Evolutionary conservation across 2,888 invertebrate genomes (phyloP).

Genomic region (Tetragonisca angustula): DNA sequence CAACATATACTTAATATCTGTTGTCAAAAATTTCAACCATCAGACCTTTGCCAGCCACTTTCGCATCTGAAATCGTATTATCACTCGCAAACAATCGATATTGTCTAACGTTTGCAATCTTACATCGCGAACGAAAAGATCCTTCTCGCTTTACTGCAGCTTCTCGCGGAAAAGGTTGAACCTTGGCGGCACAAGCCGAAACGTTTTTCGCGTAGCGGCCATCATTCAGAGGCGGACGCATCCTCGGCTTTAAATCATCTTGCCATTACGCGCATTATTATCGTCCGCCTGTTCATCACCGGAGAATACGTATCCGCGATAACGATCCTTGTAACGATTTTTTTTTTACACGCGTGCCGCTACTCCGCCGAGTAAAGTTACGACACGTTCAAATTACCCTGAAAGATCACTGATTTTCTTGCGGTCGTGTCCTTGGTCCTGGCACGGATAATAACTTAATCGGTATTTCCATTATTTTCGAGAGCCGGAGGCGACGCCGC

Average conservation of each 20-base stretch:
- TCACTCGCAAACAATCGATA: neutral
- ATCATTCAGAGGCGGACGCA: neutral
- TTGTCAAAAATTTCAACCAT: too few species aligned
- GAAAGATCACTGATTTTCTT: constrained; percentile 67
- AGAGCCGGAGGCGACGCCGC: constrained; percentile 62
- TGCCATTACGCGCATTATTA: constrained; percentile 18
- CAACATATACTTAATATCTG: too few species aligned
- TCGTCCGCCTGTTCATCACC: neutral
- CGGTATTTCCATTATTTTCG: constrained; percentile 73
- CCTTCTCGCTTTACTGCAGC: neutral
- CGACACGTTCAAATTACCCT: constrained; percentile 65
- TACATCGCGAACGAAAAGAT: neutral
- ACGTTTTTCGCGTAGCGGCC: neutral
- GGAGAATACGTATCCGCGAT: constrained; percentile 32
- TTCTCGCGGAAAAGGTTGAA: neutral
- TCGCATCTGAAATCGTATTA: too few species aligned
- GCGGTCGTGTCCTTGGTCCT: constrained; percentile 57
- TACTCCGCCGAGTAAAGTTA: constrained; percentile 54
- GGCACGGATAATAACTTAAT: constrained; percentile 70
- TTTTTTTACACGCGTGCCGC: constrained; percentile 22
- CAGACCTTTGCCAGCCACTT: too few species aligned
- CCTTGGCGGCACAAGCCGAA: neutral
- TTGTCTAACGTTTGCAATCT: too few species aligned
- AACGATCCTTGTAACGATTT: constrained; percentile 54
- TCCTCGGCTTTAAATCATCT: constrained; percentile 13